Base-by-base conservation (phyloP, 2,888 invertebrate genomes). In the Drosophila borealis region DNA sequence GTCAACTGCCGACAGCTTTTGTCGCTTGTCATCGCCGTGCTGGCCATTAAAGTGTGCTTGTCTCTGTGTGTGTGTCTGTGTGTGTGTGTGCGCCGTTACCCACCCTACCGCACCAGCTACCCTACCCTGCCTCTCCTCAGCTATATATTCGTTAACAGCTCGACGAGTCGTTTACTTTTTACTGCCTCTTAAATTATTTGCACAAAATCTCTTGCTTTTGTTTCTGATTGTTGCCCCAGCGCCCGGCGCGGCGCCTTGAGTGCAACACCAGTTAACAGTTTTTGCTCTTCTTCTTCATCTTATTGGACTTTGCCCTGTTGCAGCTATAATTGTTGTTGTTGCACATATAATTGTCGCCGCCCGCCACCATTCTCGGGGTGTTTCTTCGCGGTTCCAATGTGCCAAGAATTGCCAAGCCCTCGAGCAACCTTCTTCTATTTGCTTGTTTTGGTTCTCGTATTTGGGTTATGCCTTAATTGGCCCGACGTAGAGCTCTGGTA, bases 401-500 rank as follows among this genome's bases (percentile, higher is more conserved):
- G 42, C 44, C 44, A 37, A 36, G 44, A 49, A 37, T 8, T 17
- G 17, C 9, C 19, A 2, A 39, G 17, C 36, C 41, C 29, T 61
- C 41, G 14, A 73, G 70, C 50, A 8, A 29, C 29, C 17, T 29
- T 11, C 37, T 59, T 49, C 59, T 46, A 54, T 77, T 79, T 84
- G 70, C 71, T 57, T 70, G 70, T 66, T 72, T 74, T 57, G 49
- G 49, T 85, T 50, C 67, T 76, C 88, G 89, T 90, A 91, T 91
- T 92, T 90, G 90, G 91, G 91, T 91, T 91, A 91, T 85, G 78
- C 91, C 91, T 91, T 92, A 92, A 92, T 92, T 92, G 92, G 89
- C 88, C 87, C 64, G 63, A 29, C 29, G 11, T 37, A 17, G 42
- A 33, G 10, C 37, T 42, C 55, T 37, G 36, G 25, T 53, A n/a